Evolutionary conservation across 2,888 invertebrate species (phyloP), one percentile per base, ranked within the genome.

Genomic region (Meiosimyza platycephala): DNA sequence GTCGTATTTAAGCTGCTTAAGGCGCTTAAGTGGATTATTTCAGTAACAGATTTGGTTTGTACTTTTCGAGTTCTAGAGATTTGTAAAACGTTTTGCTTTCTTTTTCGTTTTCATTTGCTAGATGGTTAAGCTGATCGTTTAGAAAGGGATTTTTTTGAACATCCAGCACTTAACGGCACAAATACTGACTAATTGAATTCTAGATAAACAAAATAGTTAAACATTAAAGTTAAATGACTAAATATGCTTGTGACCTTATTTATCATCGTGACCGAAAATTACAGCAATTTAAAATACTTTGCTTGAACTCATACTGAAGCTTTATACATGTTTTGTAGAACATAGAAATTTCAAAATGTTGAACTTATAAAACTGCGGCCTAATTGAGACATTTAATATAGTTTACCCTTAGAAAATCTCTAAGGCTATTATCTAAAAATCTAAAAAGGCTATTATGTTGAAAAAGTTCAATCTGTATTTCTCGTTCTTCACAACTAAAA

Each of bases 1-100:
- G 6, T 57, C 6, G 28, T 15, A 18, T 57, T 57, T 57, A 57
- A 57, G 57, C 57, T 57, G 57, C 57, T 57, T 57, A 57, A 28
- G 57, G 13, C 22, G 57, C 22, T 57, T 22, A 28, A 15, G 4
- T 57, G 12, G 28, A 57, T 57, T 57, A 57, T 22, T 57, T 57
- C 57, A 6, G 28, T 6, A 11, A 28, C 57, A 22, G 12, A 55
- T 18, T 22, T 57, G 22, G 22, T 22, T 57, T 6, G 57, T 28
- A 57, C 28, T 57, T 28, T 6, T 28, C 22, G 22, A 57, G 22
- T 28, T 57, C 28, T 28, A 28, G 22, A 6, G 57, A 18, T 57
- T 57, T 57, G 22, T 28, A 22, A 28, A 28, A 28, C 57, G 12
- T 15, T 22, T 57, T 57, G 18, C 28, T 57, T 57, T 9, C 15